Evolutionary conservation across 2,113 vertebrate genomes (phyloP).

Genomic region (Charadrius vociferus): DNA sequence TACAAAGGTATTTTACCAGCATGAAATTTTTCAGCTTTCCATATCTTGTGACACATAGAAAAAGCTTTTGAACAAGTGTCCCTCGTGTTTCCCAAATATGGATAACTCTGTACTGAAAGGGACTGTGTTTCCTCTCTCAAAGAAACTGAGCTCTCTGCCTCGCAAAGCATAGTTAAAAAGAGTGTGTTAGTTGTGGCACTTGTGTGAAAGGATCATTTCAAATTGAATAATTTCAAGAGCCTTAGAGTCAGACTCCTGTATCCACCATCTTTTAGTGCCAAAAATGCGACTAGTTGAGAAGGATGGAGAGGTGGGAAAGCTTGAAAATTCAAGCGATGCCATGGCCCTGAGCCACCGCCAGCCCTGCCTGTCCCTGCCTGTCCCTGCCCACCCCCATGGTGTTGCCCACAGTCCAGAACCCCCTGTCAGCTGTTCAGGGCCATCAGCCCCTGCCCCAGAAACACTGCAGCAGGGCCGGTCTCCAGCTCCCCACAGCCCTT

Average conservation of each 20-base stretch:
- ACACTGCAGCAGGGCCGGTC: not conserved
- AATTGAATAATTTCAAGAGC: not conserved
- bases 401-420: not conserved
- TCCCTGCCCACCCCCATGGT: too few relatives aligned
- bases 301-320: not conserved
- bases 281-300: not conserved
- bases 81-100: not conserved
- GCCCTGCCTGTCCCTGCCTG: not conserved
- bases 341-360: not conserved
- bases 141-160: not conserved
- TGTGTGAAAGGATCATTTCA: accelerated
- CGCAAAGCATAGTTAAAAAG: not conserved
- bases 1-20: not conserved
- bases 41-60: not conserved
- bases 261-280: not conserved
- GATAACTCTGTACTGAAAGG: not conserved
- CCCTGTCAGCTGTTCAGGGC: not conserved
- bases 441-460: not conserved
- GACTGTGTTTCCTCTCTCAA: accelerated
- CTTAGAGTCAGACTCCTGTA: not conserved
- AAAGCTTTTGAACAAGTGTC: not conserved
- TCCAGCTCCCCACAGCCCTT: not conserved
- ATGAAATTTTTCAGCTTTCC: not conserved
- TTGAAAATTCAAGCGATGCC: not conserved
- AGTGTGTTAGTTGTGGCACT: not conserved